phyloP scores from a whole-genome alignment of 2,888 invertebrate genomes.

The Hololepta plana region DNA sequence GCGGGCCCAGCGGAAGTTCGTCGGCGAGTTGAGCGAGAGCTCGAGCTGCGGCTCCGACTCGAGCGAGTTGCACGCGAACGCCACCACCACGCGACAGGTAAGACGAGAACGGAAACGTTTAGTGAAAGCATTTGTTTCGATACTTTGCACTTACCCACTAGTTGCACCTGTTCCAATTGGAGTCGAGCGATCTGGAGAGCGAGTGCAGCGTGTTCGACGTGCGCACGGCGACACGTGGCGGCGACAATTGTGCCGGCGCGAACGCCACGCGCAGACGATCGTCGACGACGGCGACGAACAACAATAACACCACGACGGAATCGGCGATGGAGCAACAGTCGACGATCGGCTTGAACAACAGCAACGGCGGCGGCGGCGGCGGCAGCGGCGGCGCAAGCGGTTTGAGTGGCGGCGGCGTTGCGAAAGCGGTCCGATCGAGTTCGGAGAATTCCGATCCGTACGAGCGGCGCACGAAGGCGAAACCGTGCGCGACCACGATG shows the following conservation, averaged over 20 bases:
- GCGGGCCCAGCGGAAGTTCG: conserved; percentile 41
- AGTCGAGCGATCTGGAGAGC: conserved; percentile 42
- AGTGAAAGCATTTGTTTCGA: too few species aligned
- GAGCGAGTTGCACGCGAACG: conserved; percentile 33
- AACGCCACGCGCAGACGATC: conserved; percentile 28
- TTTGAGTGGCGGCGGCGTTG: too few species aligned
- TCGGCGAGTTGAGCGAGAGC: conserved; percentile 48
- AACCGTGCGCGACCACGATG: conserved; percentile 36
- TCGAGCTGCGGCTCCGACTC: conserved; percentile 52
- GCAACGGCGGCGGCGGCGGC: conserved; percentile 6
- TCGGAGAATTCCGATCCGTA: conserved; percentile 33
- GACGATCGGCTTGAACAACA: too few species aligned
- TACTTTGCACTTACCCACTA: too few species aligned
- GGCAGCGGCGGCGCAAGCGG: conserved; percentile 22
- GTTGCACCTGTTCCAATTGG: conserved; percentile 32
- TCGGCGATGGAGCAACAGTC: too few species aligned
- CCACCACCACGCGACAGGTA: conserved; percentile 26
- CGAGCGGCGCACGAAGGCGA: conserved; percentile 32
- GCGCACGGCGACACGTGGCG: conserved; percentile 30
- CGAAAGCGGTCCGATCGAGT: conserved; percentile 30
- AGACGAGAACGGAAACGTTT: conserved; percentile 4
- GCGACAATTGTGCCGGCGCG: conserved; percentile 24
- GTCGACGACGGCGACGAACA: too few species aligned
- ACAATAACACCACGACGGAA: too few species aligned
- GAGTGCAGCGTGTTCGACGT: conserved; percentile 42